Percentiles rank a stretch among this genome's conserved stretches.
Evolutionary conservation across 2,797 vertebrate species (phyloP).

Genomic region (Pseudomugil gertrudae): DNA sequence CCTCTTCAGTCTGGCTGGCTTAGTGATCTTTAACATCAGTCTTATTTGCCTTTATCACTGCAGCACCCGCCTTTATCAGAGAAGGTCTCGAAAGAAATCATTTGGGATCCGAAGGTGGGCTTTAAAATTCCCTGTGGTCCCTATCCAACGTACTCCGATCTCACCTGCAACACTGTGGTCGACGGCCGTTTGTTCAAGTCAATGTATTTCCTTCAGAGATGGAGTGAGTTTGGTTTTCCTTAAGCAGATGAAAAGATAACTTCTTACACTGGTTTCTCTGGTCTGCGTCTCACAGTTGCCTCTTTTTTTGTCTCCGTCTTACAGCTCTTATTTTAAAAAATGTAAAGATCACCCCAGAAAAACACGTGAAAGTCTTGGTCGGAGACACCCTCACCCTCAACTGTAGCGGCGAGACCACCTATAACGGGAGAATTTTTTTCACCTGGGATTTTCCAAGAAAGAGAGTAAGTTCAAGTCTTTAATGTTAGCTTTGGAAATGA

Average conservation of each 20-base stretch:
- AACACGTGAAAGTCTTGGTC: constrained; percentile 73
- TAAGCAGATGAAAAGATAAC: not conserved
- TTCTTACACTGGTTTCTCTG: not conserved
- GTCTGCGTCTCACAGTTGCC: not conserved
- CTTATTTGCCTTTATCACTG: constrained; percentile 31
- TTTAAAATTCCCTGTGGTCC: constrained; percentile 79
- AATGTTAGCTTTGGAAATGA: not conserved
- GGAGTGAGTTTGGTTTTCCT: constrained; percentile 79
- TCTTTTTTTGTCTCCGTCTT: constrained; percentile 23
- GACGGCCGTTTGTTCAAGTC: constrained; percentile 50
- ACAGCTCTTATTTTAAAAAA: constrained; percentile 60
- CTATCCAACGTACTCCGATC: constrained; percentile 18
- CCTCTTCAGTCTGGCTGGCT: constrained; percentile 34
- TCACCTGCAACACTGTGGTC: constrained; percentile 77
- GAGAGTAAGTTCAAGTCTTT: constrained; percentile 73
- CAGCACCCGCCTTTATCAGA: constrained; percentile 58
- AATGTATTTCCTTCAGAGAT: constrained; percentile 73
- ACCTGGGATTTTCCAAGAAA: constrained; percentile 80
- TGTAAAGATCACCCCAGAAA: constrained; percentile 67
- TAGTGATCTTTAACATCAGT: constrained; percentile 35
- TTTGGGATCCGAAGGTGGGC: constrained; percentile 88
- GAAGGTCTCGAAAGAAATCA: constrained; percentile 20
- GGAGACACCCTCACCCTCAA: constrained; percentile 84
- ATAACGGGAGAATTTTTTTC: constrained; percentile 81
- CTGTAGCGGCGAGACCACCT: constrained; percentile 83